Evolutionary conservation across 2,888 invertebrate genomes (phyloP), one percentile per base, ranked within the genome.

Genomic region (Lutraria lutraria): DNA sequence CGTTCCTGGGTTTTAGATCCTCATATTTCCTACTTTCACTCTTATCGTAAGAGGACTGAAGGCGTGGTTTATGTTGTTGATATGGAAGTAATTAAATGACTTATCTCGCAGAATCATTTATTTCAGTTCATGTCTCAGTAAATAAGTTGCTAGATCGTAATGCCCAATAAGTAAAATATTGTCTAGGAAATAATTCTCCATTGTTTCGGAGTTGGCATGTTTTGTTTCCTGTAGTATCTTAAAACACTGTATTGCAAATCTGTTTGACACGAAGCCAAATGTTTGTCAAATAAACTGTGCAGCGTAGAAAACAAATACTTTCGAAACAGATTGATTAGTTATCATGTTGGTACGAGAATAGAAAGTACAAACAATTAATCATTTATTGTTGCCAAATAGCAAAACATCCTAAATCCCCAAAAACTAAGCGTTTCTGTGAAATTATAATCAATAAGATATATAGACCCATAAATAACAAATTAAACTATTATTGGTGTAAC

Each of bases 201-300:
- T 13, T 68, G 25, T 68, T 21, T 25, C 10, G 25, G 25, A 68
- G n/a, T 68, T 68, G 63, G 63, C 63, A 68, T 25, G 63, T 21
- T 6, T 25, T 68, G 21, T 25, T 21, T 25, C n/a, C 63, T 68
- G 63, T 25, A 13, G 63, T 25, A 25, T 68, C 25, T 68, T 25
- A n/a, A 68, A 68, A 68, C 25, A 68, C 25, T 68, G 63, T 25
- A 21, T 68, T 68, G 25, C 63, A 68, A 68, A 68, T n/a, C 21
- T 68, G 25, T 25, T 25, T n/a, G 63, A 68, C 63, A 25, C 12
- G 25, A 6, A 25, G 63, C 63, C 63, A 68, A 68, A 3, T 25
- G 25, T n/a, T 68, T 68, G 63, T 68, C 63, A 68, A 68, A 68
- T 68, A 68, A 68, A 68, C 25, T 68, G 63, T n/a, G n/a, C 63